phyloP scores from a whole-genome alignment of 1,140 invertebrate genomes.

The Drosophila lacteicornis region DNA sequence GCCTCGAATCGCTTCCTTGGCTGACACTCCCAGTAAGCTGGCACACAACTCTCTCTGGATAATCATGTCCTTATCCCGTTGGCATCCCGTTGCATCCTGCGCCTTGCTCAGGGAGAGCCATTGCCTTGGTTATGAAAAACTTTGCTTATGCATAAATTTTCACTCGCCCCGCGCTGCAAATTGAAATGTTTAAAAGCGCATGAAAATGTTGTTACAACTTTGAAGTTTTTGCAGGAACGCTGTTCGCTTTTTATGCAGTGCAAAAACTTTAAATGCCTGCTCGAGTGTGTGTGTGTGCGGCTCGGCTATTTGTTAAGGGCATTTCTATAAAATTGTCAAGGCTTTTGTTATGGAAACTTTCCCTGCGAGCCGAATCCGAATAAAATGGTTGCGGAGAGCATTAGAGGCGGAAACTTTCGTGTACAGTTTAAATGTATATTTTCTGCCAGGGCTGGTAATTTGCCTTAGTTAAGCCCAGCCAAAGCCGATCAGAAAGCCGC shows the following conservation, averaged over 20 bases:
- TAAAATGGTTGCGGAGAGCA: conserved; percentile 2
- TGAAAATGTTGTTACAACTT: conserved; percentile 80
- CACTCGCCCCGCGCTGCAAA: conserved; percentile 40
- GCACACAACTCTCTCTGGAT: conserved; percentile 1
- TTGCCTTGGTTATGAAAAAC: conserved; percentile 61
- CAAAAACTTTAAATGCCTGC: conserved; percentile 53
- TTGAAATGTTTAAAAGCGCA: conserved; percentile 81
- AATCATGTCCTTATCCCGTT: conserved; percentile 11
- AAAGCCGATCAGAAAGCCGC: conserved; percentile 60
- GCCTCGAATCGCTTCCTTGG: not conserved
- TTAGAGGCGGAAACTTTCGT: conserved; percentile 11
- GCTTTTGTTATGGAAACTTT: conserved; percentile 44
- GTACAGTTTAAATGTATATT: conserved; percentile 23
- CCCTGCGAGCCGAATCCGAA: conserved; percentile 6
- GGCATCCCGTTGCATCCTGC: not conserved
- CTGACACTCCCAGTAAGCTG: not conserved
- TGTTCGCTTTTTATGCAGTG: conserved; percentile 44
- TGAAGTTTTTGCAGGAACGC: conserved; percentile 57
- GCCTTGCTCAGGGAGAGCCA: conserved; percentile 6
- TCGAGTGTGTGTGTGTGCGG: conserved; percentile 16
- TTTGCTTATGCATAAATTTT: conserved; percentile 80
- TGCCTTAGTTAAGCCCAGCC: conserved; percentile 37
- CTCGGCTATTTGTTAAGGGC: conserved; percentile 50
- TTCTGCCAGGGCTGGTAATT: not conserved
- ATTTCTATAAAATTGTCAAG: conserved; percentile 46